Conservation (phyloP, 1,140 invertebrate genomes). For the Helicorthomorpha holstii region DNA sequence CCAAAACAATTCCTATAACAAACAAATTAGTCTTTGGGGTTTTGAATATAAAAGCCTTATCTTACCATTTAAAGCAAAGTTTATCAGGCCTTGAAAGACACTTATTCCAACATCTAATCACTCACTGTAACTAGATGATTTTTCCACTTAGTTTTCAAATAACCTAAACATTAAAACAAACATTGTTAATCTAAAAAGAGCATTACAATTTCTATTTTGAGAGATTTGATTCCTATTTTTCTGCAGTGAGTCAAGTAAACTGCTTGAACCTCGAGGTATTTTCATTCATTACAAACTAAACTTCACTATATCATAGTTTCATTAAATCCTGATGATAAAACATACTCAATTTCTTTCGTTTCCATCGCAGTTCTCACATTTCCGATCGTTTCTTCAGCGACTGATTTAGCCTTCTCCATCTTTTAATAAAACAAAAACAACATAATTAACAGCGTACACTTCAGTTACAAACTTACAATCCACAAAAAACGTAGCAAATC, state of each 20-base stretch:
- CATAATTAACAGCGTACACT: conserved; percentile 11
- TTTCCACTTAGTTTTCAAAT: conserved; percentile 53
- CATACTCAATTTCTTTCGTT: conserved; percentile 48
- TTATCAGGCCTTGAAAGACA: conserved; percentile 49
- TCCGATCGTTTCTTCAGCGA: conserved; percentile 79
- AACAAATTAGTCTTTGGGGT: too few species aligned
- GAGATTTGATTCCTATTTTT: conserved; percentile 2
- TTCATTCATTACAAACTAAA: background rate
- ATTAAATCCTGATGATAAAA: conserved; percentile 5
- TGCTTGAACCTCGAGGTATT: too few species aligned
- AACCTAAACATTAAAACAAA: conserved; percentile 26
- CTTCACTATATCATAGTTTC: background rate
- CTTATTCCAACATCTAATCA: conserved; percentile 77
- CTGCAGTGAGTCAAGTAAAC: too few species aligned
- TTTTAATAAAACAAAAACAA: conserved; percentile 19
- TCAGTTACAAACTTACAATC: background rate
- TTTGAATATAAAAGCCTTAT: conserved; percentile 2
- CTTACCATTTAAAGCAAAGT: conserved; percentile 35
- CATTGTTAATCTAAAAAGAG: background rate
- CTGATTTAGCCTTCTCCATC: conserved; percentile 61
- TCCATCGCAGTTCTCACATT: conserved; percentile 90
- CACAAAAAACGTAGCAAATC: background rate
- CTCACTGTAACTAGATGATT: conserved; percentile 50
- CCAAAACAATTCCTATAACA: conserved; percentile 69
- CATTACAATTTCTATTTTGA: too few species aligned